Evolutionary conservation across 2,888 invertebrate species (phyloP), one percentile per base, ranked within the genome.

Genomic region (Timema cristinae): DNA sequence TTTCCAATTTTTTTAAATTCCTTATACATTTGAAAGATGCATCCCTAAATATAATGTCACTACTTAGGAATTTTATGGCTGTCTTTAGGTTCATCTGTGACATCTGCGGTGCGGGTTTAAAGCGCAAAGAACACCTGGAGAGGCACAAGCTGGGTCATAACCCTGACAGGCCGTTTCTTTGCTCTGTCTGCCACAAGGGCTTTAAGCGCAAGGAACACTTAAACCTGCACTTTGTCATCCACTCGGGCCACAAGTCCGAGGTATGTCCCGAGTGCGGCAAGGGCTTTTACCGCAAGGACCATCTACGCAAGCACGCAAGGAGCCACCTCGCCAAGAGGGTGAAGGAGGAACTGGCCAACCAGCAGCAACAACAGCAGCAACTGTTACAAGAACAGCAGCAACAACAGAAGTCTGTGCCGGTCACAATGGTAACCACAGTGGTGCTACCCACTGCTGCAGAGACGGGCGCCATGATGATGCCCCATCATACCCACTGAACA

Each of bases 181-280:
- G 92, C 83, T 87, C 88, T 67, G 89, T 91, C 59, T 92, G 92
- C 79, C 86, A 89, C 82, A 92, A 92, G 82, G 90, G 78, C 70
- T 92, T 92, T 83, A 92, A 93, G 81, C 86, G 93, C 72, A 90
- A 92, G 81, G 93, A 93, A 79, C 93, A 93, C 78, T 86, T 93
- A 78, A 92, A 92, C 81, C 85, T 93, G 75, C 93, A 93, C 83
- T 90, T 90, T 77, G 92, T 93, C 77, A 93, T 93, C 80, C 93
- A 93, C 83, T 91, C 92, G 71, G 93, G 93, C 52, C 90, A 91
- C 81, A 93, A 93, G 83, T 92, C 91, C 7, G 92, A 93, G 81
- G 89, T 91, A 75, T 92, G 92, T 80, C 86, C 84, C 52, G 89
- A 91, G 79, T 92, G 92, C 78, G 91, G 91, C 63, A 92, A 92